Evolutionary conservation across 2,797 vertebrate genomes (phyloP), one percentile per base, ranked within the genome.

Genomic region (Rhinella marina): DNA sequence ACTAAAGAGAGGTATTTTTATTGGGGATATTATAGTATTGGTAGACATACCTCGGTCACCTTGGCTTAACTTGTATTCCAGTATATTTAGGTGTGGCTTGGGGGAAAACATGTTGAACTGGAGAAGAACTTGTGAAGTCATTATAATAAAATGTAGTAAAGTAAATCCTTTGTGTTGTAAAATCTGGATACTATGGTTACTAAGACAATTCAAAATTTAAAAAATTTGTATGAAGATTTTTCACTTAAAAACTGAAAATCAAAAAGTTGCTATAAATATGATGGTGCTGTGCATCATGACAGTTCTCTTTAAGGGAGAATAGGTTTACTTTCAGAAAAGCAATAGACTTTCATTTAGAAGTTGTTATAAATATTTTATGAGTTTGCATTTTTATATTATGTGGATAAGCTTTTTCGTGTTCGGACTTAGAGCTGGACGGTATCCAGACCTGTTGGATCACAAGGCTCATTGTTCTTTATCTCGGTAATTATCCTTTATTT

Each of bases 391-490:
- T 64, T 62, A 82, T 75, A 72, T 41, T 23, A 48, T 54, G 9
- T 61, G 77, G 25, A 81, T 70, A 84, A 84, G 29, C 21, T 32
- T 78, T 62, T 82, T 72, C 25, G 52, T 41, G 29, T 54, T 54
- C 17, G 17, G 72, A 66, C 66, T 73, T 48, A 27, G 66, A 76
- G 32, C 68, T 82, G 70, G 86, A 62, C 13, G 8, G 17, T 27
- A 50, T 87, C 78, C 86, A 61, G 56, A 66, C 70, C 19, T 57
- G 25, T 83, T 82, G 81, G 81, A 87, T 82, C 61, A n/a, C 70
- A 87, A 76, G 59, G 16, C 59, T 87, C 72, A 82, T 82, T 87
- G 72, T 83, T 82, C 50, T 87, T 83, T 76, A 87, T 59, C 84
- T 77, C 7, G 59, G 56, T 66, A 83, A 87, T 87, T 87, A 87